These are phyloP conservation scores for Alectura lathami DNA, from an alignment of 2,113 vertebrate species.

Conservation along the genomic window DNA sequence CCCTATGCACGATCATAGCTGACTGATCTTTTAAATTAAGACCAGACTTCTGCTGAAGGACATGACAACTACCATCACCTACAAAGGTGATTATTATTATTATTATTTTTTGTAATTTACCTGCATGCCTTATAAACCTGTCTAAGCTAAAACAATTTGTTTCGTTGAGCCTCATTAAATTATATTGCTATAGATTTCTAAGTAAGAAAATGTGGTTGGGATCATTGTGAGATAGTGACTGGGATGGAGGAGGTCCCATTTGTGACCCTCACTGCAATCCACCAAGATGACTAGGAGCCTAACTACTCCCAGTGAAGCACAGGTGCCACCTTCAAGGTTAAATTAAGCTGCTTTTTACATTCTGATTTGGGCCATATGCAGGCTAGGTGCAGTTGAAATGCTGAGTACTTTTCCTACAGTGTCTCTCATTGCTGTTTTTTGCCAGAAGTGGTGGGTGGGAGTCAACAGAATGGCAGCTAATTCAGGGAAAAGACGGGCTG, in stretches of 20 bases:
- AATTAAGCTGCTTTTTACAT: neutral
- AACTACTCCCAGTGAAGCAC: neutral
- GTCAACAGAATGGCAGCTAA: neutral
- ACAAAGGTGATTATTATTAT: neutral
- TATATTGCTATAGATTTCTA: neutral
- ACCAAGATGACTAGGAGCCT: neutral
- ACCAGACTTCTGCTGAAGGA: neutral
- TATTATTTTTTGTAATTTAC: neutral
- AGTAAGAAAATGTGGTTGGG: neutral
- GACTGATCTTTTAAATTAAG: neutral
- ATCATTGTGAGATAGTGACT: neutral
- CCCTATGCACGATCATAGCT: no score
- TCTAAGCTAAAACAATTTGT: neutral
- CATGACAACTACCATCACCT: neutral
- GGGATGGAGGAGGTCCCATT: neutral
- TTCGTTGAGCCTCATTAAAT: neutral
- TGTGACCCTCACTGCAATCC: neutral
- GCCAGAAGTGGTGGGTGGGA: neutral
- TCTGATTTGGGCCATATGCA: neutral
- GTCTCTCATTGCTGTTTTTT: neutral
- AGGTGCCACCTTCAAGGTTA: neutral
- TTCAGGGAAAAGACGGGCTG: neutral
- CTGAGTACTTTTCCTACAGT: neutral
- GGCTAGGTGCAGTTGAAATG: neutral
- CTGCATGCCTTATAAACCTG: neutral